These are phyloP conservation scores for Lophotis ruficrista DNA, from an alignment of 2,113 vertebrate genomes.

Conservation along the genomic window DNA sequence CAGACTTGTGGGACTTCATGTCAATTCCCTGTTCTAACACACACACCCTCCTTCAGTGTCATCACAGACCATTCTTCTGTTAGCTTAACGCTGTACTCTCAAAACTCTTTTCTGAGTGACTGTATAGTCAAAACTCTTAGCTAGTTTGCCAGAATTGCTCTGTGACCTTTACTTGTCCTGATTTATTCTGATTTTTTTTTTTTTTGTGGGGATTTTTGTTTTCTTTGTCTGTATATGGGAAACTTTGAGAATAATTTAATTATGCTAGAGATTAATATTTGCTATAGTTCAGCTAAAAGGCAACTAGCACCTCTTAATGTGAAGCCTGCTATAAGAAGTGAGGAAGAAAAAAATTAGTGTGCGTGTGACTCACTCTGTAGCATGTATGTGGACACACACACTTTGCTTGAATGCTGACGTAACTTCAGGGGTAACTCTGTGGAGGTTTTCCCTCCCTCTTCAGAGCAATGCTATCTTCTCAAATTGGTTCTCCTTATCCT, in stretches of 20 bases:
- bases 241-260: background rate
- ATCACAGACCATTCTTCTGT: background rate
- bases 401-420: background rate
- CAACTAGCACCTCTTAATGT: background rate
- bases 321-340: background rate
- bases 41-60: fast-evolving
- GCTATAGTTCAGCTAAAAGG: background rate
- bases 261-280: background rate
- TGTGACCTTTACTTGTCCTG: background rate
- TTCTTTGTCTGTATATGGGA: background rate
- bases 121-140: background rate
- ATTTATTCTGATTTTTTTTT: background rate
- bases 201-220: background rate
- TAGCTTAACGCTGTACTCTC: background rate
- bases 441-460: background rate
- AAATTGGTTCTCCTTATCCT: background rate
- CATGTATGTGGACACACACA: background rate
- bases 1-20: background rate
- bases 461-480: background rate
- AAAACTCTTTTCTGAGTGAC: background rate
- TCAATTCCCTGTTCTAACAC: background rate
- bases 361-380: fast-evolving
- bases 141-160: background rate
- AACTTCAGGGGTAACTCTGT: background rate
- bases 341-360: background rate